phyloP scores from a whole-genome alignment of 92 coral and sea anemone genomes.

The Porites rus region DNA sequence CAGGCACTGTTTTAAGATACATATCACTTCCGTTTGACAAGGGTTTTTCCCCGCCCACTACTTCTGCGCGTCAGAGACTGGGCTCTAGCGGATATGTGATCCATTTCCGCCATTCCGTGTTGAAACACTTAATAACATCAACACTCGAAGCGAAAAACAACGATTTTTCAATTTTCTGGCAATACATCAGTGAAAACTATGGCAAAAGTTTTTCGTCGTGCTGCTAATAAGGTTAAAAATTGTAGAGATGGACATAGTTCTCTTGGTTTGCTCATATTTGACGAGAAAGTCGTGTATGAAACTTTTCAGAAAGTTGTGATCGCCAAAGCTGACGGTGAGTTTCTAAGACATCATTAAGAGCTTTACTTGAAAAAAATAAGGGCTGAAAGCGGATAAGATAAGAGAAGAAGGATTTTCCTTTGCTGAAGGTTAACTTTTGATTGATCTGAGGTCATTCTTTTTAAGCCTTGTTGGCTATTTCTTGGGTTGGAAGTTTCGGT shows the following conservation, averaged over 20 bases:
- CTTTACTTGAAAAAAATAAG: too few relatives aligned
- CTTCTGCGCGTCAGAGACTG: neutral
- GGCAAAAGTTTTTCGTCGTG: conserved; percentile 84
- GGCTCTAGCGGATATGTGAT: neutral
- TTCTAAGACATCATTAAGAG: too few relatives aligned
- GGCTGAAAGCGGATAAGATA: too few relatives aligned
- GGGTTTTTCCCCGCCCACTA: neutral
- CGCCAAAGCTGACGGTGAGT: conserved; percentile 72
- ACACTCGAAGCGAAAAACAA: neutral
- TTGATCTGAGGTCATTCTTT: neutral
- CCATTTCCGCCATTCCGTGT: conserved; percentile 1
- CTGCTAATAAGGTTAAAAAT: conserved; percentile 80
- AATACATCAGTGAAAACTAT: neutral
- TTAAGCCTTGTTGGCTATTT: too few relatives aligned
- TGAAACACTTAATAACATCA: neutral
- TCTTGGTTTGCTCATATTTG: conserved; percentile 81
- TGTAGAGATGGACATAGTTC: conserved; percentile 81
- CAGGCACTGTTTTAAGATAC: neutral
- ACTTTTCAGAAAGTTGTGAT: conserved; percentile 66
- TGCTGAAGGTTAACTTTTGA: neutral
- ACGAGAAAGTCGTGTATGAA: conserved; percentile 80
- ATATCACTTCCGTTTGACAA: neutral
- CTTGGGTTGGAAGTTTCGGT: too few relatives aligned
- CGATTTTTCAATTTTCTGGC: neutral
- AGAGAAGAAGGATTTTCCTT: neutral